phyloP scores from a whole-genome alignment of 2,888 invertebrate genomes.

The Lasioglossum zephyrum region DNA sequence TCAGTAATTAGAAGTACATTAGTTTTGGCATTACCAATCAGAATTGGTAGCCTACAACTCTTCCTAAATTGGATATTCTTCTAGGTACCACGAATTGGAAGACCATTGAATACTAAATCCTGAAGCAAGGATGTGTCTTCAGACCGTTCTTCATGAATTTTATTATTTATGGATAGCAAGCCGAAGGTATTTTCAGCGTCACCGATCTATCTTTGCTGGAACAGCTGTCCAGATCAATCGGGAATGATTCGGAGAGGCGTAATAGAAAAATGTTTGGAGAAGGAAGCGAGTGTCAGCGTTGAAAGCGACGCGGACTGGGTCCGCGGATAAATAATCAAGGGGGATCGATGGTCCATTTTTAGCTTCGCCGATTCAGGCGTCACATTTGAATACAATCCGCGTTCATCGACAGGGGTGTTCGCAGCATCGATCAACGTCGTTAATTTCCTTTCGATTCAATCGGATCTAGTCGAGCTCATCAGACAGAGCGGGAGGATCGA shows the following conservation, averaged over 20 bases:
- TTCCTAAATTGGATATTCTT: neutral
- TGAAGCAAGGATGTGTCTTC: neutral
- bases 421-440: conserved; percentile 51
- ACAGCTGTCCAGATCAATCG: neutral
- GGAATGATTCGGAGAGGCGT: neutral
- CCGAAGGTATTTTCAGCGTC: neutral
- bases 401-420: conserved; percentile 8
- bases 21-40: no score
- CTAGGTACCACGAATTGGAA: no score
- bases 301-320: neutral
- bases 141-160: no score
- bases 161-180: neutral
- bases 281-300: neutral
- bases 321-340: neutral
- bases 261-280: neutral
- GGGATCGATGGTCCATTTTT: conserved; percentile 1
- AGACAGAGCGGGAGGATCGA: conserved; percentile 47
- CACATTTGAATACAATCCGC: conserved; percentile 13
- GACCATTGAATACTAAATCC: no score
- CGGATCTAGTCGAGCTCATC: conserved; percentile 51
- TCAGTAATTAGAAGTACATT: no score
- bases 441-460: conserved; percentile 59
- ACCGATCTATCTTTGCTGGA: neutral
- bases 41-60: neutral
- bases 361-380: conserved; percentile 17